Base-by-base conservation (phyloP, 2,888 invertebrate genomes). In the Petrolisthes manimaculis region DNA sequence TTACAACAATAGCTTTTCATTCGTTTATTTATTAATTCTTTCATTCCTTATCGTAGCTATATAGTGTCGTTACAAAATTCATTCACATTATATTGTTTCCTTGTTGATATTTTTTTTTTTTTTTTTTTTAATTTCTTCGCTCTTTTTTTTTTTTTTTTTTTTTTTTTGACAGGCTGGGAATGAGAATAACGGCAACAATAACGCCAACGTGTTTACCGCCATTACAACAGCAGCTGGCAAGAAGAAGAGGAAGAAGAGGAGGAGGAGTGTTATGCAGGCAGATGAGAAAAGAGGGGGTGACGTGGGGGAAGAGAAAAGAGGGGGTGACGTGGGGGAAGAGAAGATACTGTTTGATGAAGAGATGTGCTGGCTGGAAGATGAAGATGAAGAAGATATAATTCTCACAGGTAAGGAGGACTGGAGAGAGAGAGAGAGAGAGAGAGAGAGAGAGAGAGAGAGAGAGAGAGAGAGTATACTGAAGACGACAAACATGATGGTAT, bases 151-250 rank as follows among this genome's bases (percentile, higher is more conserved):
- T 21, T 37, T 37, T 1, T 37, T 37, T 0, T 37, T 37, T 37
- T 1, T 37, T 37, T 37, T 37, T 37, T 37, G 12, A 8, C 88
- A 88, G 88, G 84, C 67, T 5, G 75, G 21, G 54, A 87, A 86
- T 81, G 86, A 86, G 74, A 61, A 74, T 51, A 86, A 86, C 56
- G 81, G 74, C 24, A 86, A 86, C 80, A 86, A 86, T 81, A 86
- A 86, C 81, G 74, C 67, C 24, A 86, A 86, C 56, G 61, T 81
- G 8, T 80, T 81, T 81, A 81, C 55, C 81, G 55, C 21, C 12
- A 74, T 86, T 14, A 81, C 71, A 14, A 71, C 81, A 5, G 86
- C 74, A 71, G 53, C 37, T 6, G 75, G 75, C 37, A 86, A 75
- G 83, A 83, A 71, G 69, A 75, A 21, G 78, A 77, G 24, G 75